Evolutionary conservation across 2,113 vertebrate genomes (phyloP), one percentile per base, ranked within the genome.

Genomic region (Dascyllus trimaculatus): DNA sequence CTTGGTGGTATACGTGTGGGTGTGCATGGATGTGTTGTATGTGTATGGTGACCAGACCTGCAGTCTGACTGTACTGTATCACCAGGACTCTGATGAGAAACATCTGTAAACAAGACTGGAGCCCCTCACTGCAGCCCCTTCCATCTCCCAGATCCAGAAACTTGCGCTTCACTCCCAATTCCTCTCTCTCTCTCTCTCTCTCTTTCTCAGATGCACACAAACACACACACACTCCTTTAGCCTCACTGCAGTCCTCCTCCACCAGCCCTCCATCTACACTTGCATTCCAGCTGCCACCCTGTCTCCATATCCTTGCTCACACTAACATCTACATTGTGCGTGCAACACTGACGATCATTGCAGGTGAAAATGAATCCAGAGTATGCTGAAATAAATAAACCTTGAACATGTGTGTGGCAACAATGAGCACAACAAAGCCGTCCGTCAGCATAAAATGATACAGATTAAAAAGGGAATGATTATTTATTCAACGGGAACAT

Each of bases 21-120:
- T 72, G 81, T 63, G 74, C 64, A 46, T 43, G 61, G 26, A 32
- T 53, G 68, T 71, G 67, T 63, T 67, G 53, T 71, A 67, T 67
- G 74, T 82, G 73, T 64, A 63, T 83, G 75, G 79, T 84, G 78
- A 84, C 84, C 90, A 89, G 84, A 88, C 77, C 85, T 86, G 61
- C 56, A 89, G 73, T 86, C 81, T 29, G 68, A 68, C 80, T 91
- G 80, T 51, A 81, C 69, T 82, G 85, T 78, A 88, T 81, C 80
- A 66, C 77, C 60, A 73, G 68, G 51, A 68, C 74, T 88, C 67
- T 89, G 93, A 93, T 93, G 91, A 88, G 86, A 93, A 94, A 92
- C 92, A 94, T 93, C 90, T 93, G 93, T 90, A 93, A 93, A 92
- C 86, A 91, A 85, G 83, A 75, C 60, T 45, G 54, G 48, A 81